These are phyloP conservation scores for Heliornis fulica DNA, from an alignment of 2,113 vertebrate genomes.

Conservation along the genomic window DNA sequence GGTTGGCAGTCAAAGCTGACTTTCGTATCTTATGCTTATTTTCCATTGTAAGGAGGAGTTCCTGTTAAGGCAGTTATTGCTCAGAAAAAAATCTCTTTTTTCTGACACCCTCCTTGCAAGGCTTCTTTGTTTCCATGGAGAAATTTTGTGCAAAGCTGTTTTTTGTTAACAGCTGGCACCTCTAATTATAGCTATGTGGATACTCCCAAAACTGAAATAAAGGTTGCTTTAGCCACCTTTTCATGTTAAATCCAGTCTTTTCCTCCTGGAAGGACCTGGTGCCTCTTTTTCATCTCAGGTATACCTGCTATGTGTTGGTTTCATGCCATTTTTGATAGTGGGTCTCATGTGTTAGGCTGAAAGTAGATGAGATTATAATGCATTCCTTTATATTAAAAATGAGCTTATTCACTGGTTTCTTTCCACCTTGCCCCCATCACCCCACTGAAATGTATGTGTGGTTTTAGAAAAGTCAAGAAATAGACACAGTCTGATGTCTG, in stretches of 20 bases:
- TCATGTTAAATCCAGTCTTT: background rate
- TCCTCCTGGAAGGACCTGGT: slow-evolving; percentile 5
- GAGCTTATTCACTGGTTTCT: background rate
- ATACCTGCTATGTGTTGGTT: background rate
- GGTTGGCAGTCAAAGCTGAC: background rate
- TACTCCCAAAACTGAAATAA: slow-evolving; percentile 32
- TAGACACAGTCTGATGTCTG: background rate
- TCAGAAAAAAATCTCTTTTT: background rate
- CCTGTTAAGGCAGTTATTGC: background rate
- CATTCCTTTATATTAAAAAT: background rate
- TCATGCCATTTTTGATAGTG: background rate
- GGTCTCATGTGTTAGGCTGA: background rate
- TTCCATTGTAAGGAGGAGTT: background rate
- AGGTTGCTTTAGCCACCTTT: slow-evolving; percentile 30
- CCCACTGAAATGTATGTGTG: no score
- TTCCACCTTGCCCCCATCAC: no score
- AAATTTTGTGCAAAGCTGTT: background rate
- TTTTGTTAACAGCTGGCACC: slow-evolving; percentile 9
- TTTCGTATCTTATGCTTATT: background rate
- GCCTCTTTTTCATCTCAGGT: background rate
- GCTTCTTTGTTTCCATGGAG: slow-evolving; percentile 39
- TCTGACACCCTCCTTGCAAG: background rate
- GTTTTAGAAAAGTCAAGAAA: background rate
- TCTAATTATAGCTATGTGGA: slow-evolving; percentile 34
- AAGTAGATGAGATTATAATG: background rate